These are phyloP conservation scores for Parauchenoglanis ngamensis DNA, from an alignment of 2,797 vertebrate genomes.

Conservation along the genomic window DNA sequence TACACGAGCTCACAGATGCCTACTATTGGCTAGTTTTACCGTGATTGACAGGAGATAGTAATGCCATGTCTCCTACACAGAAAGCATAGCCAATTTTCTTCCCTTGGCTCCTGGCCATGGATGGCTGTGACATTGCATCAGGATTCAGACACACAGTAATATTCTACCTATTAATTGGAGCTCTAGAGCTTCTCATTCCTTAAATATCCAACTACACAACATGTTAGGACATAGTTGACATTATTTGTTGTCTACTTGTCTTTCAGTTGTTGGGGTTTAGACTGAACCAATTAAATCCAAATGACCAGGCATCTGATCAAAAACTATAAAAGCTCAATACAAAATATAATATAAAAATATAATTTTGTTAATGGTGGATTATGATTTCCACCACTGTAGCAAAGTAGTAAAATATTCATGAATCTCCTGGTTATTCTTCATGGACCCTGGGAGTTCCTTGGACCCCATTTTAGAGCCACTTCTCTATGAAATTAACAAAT, in stretches of 20 bases:
- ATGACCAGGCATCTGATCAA: background rate
- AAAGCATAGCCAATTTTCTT: background rate
- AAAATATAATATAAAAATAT: background rate
- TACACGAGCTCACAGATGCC: background rate
- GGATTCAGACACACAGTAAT: background rate
- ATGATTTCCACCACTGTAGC: background rate
- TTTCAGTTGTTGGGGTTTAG: background rate
- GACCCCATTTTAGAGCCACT: background rate
- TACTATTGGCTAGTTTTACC: background rate
- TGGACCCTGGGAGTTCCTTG: background rate
- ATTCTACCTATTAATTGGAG: background rate
- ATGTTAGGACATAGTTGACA: background rate
- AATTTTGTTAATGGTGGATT: background rate
- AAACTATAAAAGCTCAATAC: background rate
- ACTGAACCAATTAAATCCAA: background rate
- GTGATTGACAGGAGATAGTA: background rate
- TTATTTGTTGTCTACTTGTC: background rate
- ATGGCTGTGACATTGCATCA: background rate
- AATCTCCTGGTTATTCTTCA: background rate
- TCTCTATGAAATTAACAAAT: background rate
- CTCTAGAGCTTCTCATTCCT: background rate
- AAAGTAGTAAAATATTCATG: background rate
- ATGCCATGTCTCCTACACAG: background rate
- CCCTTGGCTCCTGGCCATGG: background rate
- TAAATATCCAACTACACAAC: background rate